These are phyloP conservation scores for Sparidentex hasta DNA, from an alignment of 2,797 vertebrate species.

Conservation along the genomic window DNA sequence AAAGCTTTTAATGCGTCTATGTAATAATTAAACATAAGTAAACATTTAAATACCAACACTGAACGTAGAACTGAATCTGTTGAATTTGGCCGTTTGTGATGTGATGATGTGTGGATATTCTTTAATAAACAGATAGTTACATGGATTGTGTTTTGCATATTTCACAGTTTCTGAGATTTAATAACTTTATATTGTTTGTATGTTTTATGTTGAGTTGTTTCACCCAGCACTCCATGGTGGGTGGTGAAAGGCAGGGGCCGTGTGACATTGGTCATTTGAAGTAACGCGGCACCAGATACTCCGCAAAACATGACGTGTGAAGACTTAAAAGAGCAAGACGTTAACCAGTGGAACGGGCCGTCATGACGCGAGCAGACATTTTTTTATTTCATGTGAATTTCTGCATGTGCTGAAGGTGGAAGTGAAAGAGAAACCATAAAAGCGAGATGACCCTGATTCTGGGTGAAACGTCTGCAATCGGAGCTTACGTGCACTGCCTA, in stretches of 20 bases:
- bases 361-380: neutral
- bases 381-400: conserved; percentile 24
- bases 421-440: neutral
- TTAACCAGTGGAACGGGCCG: neutral
- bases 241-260: neutral
- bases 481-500: neutral
- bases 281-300: neutral
- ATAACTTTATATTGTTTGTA: neutral
- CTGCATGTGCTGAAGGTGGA: neutral
- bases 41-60: neutral
- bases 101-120: neutral
- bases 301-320: neutral
- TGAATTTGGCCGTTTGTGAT: neutral
- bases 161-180: neutral
- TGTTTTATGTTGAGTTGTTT: conserved; percentile 8
- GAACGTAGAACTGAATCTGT: neutral
- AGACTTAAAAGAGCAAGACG: neutral
- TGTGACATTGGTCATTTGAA: conserved; percentile 1
- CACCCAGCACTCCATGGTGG: neutral
- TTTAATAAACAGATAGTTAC: neutral
- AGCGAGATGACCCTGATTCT: neutral
- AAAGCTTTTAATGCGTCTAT: neutral
- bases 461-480: neutral
- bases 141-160: neutral
- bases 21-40: neutral